phyloP scores from a whole-genome alignment of 35 echinoderm and acorn worm genomes.

The Eucidaris tribuloides region DNA sequence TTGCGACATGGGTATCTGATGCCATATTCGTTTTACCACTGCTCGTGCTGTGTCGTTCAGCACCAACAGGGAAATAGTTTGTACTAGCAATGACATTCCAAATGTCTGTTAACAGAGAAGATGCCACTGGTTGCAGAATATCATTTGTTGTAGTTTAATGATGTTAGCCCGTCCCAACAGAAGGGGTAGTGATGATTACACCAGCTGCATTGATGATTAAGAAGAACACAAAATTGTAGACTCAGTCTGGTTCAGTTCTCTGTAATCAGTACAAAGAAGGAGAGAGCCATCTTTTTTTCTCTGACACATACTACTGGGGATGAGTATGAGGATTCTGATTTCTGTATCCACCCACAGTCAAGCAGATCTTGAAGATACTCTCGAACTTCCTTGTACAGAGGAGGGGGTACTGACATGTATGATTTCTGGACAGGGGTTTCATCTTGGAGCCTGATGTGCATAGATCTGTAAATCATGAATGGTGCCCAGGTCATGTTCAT shows the following conservation, averaged over 20 bases:
- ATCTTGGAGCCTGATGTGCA: slow-evolving; percentile 44
- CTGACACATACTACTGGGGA: slow-evolving; percentile 56
- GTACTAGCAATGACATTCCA: too few species aligned
- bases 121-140: too few species aligned
- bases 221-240: too few species aligned
- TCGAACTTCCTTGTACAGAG: slow-evolving; percentile 48
- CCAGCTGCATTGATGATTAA: too few species aligned
- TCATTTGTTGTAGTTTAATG: too few species aligned
- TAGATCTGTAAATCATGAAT: slow-evolving; percentile 30
- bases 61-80: too few species aligned
- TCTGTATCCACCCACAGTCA: slow-evolving; percentile 24
- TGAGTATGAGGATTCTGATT: slow-evolving; percentile 56
- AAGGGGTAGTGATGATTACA: too few species aligned
- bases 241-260: slow-evolving; percentile 39
- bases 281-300: slow-evolving; percentile 40
- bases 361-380: slow-evolving; percentile 44
- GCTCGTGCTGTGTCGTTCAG: too few species aligned
- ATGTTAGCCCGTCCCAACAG: too few species aligned
- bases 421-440: slow-evolving; percentile 8
- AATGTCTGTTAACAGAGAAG: too few species aligned
- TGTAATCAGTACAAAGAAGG: slow-evolving; percentile 23
- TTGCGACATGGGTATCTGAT: too few species aligned
- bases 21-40: too few species aligned
- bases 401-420: not conserved
- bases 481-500: slow-evolving; percentile 42